Conservation (phyloP, 2,797 vertebrate genomes). For the Coregonus suidteri region DNA sequence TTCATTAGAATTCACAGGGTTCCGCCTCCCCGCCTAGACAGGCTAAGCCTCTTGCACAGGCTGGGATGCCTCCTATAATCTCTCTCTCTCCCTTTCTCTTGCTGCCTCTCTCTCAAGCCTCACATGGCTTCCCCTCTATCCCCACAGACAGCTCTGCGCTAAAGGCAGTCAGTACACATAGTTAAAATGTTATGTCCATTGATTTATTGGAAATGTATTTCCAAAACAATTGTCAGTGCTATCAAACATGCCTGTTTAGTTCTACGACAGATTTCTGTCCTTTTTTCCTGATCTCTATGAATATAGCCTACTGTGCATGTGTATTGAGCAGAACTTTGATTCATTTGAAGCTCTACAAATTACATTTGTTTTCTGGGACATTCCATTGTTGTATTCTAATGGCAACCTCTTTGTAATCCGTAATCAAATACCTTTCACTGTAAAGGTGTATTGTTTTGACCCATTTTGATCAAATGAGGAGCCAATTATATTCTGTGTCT, state of each 20-base stretch:
- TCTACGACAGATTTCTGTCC: background rate
- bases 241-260: background rate
- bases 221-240: slow-evolving; percentile 7
- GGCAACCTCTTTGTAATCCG: background rate
- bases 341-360: too few relatives aligned
- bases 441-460: slow-evolving; percentile 25
- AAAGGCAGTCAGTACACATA: slow-evolving; percentile 60
- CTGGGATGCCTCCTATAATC: slow-evolving; percentile 75
- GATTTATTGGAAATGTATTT: slow-evolving; percentile 62
- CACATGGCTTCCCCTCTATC: slow-evolving; percentile 42
- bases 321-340: background rate
- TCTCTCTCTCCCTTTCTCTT: slow-evolving; percentile 32
- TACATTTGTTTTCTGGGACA: background rate
- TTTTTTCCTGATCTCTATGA: background rate
- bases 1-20: slow-evolving; percentile 83
- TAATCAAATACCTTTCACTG: background rate
- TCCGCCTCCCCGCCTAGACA: slow-evolving; percentile 75
- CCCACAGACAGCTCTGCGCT: slow-evolving; percentile 63
- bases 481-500: background rate
- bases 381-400: background rate
- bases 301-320: background rate
- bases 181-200: slow-evolving; percentile 68
- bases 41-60: slow-evolving; percentile 76
- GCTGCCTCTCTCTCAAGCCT: slow-evolving; percentile 8
- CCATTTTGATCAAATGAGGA: slow-evolving; percentile 27